A percentile compares a stretch with the other conserved stretches of the same genome.
These are phyloP conservation scores for Callimorpha dominula DNA, from an alignment of 2,888 invertebrate genomes.

Conservation along the genomic window DNA sequence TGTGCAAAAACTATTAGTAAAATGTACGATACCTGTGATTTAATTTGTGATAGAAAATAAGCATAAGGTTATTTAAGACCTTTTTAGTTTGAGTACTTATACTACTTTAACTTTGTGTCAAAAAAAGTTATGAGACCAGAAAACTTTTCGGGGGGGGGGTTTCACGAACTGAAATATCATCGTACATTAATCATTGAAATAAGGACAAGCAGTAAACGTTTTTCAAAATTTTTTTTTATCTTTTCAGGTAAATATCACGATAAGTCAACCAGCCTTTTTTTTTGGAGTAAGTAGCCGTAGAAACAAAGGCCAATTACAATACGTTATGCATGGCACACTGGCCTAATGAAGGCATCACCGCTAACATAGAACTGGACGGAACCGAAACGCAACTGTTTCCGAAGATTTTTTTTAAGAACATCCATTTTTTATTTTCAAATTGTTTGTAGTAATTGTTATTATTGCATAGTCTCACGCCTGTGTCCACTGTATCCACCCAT, in stretches of 20 bases:
- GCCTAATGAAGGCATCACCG: conserved; percentile 26
- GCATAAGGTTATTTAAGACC: too few species aligned
- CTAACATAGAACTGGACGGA: neutral
- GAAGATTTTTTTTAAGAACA: neutral
- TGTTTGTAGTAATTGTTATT: too few species aligned
- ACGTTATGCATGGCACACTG: conserved; percentile 27
- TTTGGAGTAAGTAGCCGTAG: conserved; percentile 39
- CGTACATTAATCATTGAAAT: neutral
- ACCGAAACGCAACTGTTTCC: conserved; percentile 5
- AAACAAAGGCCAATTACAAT: conserved; percentile 40
- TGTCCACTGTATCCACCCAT: too few species aligned
- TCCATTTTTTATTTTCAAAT: too few species aligned
- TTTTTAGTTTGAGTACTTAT: too few species aligned
- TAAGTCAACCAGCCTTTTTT: conserved; percentile 25
- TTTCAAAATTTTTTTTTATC: conserved; percentile 24
- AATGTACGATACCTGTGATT: too few species aligned
- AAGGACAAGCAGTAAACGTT: neutral
- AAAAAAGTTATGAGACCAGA: too few species aligned
- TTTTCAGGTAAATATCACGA: conserved; percentile 47
- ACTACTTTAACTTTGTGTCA: too few species aligned
- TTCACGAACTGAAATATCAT: neutral
- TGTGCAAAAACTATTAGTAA: too few species aligned
- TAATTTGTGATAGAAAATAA: too few species aligned
- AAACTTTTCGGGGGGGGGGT: too few species aligned
- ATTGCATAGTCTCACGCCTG: too few species aligned